phyloP scores from a whole-genome alignment of 2,888 invertebrate species.

The Drosophila dives region DNA sequence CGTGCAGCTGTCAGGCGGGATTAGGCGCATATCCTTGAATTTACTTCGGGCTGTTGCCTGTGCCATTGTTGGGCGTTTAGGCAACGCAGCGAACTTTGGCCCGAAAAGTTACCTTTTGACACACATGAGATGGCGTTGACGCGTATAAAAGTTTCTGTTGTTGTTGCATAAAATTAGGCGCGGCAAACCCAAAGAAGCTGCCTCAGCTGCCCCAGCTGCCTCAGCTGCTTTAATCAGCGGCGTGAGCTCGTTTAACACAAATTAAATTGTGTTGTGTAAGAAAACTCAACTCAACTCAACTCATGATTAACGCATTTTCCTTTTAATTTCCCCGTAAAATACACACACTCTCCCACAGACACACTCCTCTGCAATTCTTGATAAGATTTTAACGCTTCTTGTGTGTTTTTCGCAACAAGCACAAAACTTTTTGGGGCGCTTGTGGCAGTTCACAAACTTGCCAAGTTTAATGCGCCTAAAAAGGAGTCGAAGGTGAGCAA shows the following conservation, averaged over 20 bases:
- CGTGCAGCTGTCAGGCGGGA: constrained; percentile 73
- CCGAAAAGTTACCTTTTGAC: constrained; percentile 68
- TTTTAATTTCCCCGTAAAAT: constrained; percentile 69
- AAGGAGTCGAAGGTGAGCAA: constrained; percentile 36
- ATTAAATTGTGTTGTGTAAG: constrained; percentile 72
- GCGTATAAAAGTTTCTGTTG: constrained; percentile 76
- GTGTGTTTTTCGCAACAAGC: constrained; percentile 67
- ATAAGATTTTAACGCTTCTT: constrained; percentile 78
- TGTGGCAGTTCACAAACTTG: constrained; percentile 47
- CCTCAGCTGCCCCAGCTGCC: constrained; percentile 47
- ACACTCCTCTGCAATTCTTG: constrained; percentile 60
- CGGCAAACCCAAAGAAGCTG: constrained; percentile 29
- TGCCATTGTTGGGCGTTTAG: constrained; percentile 38
- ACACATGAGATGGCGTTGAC: constrained; percentile 66
- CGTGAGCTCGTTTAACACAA: constrained; percentile 76
- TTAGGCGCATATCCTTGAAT: constrained; percentile 67
- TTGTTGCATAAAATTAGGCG: constrained; percentile 69
- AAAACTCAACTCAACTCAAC: constrained; percentile 58
- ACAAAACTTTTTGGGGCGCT: constrained; percentile 61
- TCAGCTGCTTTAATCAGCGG: constrained; percentile 63
- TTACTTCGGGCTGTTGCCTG: constrained; percentile 49
- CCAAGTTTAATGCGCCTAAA: constrained; percentile 48
- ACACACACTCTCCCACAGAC: constrained; percentile 24
- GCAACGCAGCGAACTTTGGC: constrained; percentile 51
- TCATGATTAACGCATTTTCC: constrained; percentile 77